These are phyloP conservation scores for Sternarchorhynchus goeldii DNA, from an alignment of 2,797 vertebrate genomes.

Conservation along the genomic window DNA sequence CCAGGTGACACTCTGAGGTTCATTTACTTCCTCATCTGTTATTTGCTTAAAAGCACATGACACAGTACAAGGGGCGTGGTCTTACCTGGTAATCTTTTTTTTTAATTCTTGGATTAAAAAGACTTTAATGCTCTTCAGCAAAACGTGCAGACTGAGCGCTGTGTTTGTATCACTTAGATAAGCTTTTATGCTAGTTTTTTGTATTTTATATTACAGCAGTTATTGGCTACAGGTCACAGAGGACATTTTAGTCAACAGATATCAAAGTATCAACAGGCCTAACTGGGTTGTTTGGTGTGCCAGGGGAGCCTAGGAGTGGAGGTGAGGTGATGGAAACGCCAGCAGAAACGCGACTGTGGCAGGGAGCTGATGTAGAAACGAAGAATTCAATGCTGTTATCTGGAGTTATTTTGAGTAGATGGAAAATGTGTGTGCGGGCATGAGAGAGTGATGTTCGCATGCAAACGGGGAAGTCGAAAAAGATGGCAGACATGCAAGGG, in stretches of 20 bases:
- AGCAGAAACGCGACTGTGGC: constrained; percentile 49
- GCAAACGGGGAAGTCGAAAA: not conserved
- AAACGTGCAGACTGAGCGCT: not conserved
- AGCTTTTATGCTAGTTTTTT: not conserved
- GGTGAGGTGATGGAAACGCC: constrained; percentile 52
- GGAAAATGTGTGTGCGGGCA: not conserved
- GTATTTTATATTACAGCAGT: not conserved
- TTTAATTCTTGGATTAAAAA: constrained; percentile 9
- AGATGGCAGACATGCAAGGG: too few relatives aligned
- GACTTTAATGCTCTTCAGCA: not conserved
- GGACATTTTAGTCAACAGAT: too few relatives aligned
- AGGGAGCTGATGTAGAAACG: constrained; percentile 30
- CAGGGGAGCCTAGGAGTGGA: constrained; percentile 50
- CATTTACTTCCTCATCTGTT: not conserved
- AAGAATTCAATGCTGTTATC: constrained; percentile 32
- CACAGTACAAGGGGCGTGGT: not conserved
- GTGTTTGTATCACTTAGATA: not conserved
- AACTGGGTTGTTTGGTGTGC: constrained; percentile 43
- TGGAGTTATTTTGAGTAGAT: constrained; percentile 35
- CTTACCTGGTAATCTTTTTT: constrained; percentile 21
- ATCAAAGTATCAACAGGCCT: too few relatives aligned
- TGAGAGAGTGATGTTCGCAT: not conserved
- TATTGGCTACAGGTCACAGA: not conserved
- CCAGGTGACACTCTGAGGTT: not conserved
- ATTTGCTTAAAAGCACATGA: constrained; percentile 3